Conservation (phyloP, 2,888 invertebrate genomes). For the Perizoma affinitatum region DNA sequence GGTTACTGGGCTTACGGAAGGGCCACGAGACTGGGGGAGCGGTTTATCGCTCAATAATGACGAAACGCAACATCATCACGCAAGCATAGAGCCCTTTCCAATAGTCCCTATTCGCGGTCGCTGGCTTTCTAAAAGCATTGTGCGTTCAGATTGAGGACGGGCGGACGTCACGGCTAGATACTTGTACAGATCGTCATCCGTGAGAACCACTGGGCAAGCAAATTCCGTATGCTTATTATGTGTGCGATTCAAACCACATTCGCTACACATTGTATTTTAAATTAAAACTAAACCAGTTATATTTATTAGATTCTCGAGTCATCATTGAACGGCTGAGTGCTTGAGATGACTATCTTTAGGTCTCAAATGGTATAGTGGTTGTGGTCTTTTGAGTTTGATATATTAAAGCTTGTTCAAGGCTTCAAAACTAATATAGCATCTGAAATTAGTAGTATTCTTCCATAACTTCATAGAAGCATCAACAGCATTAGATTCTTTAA, state of each 20-base stretch:
- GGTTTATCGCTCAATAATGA: constrained; percentile 68
- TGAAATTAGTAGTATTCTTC: no score
- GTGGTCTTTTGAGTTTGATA: background rate
- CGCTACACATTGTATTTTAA: constrained; percentile 20
- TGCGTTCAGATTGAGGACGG: constrained; percentile 66
- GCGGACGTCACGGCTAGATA: constrained; percentile 54
- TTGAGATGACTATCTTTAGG: constrained; percentile 14
- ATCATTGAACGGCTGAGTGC: constrained; percentile 5
- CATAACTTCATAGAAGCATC: background rate
- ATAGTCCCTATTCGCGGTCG: constrained; percentile 80
- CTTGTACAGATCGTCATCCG: constrained; percentile 70
- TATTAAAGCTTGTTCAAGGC: background rate
- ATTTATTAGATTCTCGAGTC: constrained; percentile 20
- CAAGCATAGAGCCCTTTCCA: constrained; percentile 74
- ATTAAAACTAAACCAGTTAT: constrained; percentile 24
- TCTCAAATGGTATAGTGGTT: background rate
- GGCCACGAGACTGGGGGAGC: constrained; percentile 47
- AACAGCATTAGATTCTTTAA: background rate
- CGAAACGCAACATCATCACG: constrained; percentile 78
- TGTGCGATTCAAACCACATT: constrained; percentile 35
- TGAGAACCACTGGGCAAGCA: constrained; percentile 64
- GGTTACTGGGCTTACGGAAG: constrained; percentile 42
- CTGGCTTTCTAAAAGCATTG: constrained; percentile 81
- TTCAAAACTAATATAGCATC: no score
- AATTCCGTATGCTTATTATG: constrained; percentile 55